Evolutionary conservation across 2,888 invertebrate species (phyloP), one percentile per base, ranked within the genome.

Genomic region (Lepidochitona cinerea): DNA sequence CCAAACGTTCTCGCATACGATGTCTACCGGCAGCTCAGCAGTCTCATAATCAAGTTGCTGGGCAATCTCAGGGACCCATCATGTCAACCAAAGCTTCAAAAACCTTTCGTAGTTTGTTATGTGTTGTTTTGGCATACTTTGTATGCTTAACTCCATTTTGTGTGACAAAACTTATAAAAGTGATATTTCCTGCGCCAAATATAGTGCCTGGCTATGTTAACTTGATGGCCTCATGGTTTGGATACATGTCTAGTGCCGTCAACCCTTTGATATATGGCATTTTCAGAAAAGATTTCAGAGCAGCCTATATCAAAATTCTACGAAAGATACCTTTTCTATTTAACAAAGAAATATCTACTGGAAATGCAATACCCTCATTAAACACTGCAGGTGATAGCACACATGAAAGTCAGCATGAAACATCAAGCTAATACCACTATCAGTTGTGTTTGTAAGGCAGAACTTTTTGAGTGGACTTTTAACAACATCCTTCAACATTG

Each of bases 221-320:
- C 75, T 77, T 87, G 2, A 37, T 83, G 0, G 81, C 90, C 33
- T 84, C 88, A 7, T 72, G 88, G n/a, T 77, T 88, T 35, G 87
- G 84, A 29, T 89, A 85, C 68, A 73, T 84, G 5, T 84, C 88
- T 12, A 88, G 89, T 70, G 88, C 87, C 33, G 81, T 86, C 23
- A 90, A 90, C 75, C 90, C 90, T 0, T 80, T 90, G 18, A 88
- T 90, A 29, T 90, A 90, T 74, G 89, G 88, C 18, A 85, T 89
- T 36, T 88, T 89, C 71, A 76, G 89, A 1, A 77, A 75, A 70
- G 89, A 89, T 71, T 89, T 89, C 73, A 77, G 86, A 37, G n/a
- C 32, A 23, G 86, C 85, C 12, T 85, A 82, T 70, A 2, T 66
- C 1, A 37, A n/a, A 66, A 36, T 36, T 4, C 1, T 66, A 5